Evolutionary conservation across 2,888 invertebrate species (phyloP), one percentile per base, ranked within the genome.

Genomic region (Drosophila crucigera): DNA sequence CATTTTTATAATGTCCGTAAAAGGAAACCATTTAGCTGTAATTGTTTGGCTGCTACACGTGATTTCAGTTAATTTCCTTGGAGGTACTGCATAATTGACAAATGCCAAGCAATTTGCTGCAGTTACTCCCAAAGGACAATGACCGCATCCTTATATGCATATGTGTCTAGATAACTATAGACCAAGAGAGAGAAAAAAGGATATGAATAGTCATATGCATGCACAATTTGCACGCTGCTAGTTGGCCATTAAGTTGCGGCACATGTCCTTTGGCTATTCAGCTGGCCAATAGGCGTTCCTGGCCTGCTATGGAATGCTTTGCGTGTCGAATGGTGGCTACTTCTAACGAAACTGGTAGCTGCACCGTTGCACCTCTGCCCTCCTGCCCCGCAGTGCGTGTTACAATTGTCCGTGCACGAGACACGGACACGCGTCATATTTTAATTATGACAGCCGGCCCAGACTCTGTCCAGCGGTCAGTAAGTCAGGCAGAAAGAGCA

Each of bases 351-450:
- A 73, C 52, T 56, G 70, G 59, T 58, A 58, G 68, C 54, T 59
- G 67, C 58, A 64, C 47, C 33, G 56, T 54, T 55, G 61, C 56
- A 64, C 47, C 33, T 59, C 60, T 53, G 61, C 56, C 69, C 33
- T 2, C 68, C 55, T 53, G 56, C 78, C 72, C 71, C 49, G 76
- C 63, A 25, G 73, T 76, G 80, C 64, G 74, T 70, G 68, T 78
- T 70, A 82, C 82, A 76, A 85, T 88, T 87, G 83, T 89, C 68
- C 66, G 72, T 64, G 73, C 75, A 77, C 78, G 80, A 83, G 85
- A 89, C 87, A 67, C 49, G 68, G 85, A 84, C 88, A 89, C 88
- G 88, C 88, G 89, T 89, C 88, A 89, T 89, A 89, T 89, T 89
- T 89, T 89, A 89, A 89, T 89, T 89, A 89, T 89, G 88, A 89